These are phyloP conservation scores for Cylloceria caligata DNA, from an alignment of 2,888 invertebrate genomes.

Conservation along the genomic window DNA sequence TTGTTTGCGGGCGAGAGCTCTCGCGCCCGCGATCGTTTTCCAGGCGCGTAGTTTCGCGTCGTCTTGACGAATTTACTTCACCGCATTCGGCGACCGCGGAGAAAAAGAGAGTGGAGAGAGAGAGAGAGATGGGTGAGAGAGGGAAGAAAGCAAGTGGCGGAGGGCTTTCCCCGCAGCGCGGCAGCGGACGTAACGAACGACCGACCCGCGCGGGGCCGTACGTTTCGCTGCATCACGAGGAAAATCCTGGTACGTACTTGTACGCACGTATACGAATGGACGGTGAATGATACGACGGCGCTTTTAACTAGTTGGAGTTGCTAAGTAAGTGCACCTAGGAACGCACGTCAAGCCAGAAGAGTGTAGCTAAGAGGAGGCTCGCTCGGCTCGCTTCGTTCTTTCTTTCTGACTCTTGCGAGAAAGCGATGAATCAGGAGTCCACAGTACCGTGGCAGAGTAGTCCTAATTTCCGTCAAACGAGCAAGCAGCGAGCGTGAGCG, in stretches of 20 bases:
- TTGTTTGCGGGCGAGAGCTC: constrained; percentile 36
- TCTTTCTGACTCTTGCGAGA: constrained; percentile 66
- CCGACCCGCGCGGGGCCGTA: constrained; percentile 30
- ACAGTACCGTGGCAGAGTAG: constrained; percentile 77
- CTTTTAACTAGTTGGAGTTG: constrained; percentile 2
- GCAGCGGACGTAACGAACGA: background rate
- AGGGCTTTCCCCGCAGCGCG: constrained; percentile 34
- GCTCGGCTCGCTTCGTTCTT: constrained; percentile 21
- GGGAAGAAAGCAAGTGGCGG: constrained; percentile 14
- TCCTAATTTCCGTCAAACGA: constrained; percentile 82
- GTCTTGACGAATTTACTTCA: constrained; percentile 53
- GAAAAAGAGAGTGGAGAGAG: constrained; percentile 28
- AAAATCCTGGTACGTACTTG: constrained; percentile 27
- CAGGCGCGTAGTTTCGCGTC: constrained; percentile 20
- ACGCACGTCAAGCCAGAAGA: constrained; percentile 28
- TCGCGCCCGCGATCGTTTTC: constrained; percentile 56
- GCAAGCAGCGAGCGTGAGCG: constrained; percentile 48
- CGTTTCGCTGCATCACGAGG: constrained; percentile 26
- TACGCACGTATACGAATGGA: constrained; percentile 1
- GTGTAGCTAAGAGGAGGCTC: constrained; percentile 16
- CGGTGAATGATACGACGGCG: constrained; percentile 7
- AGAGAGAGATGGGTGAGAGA: constrained; percentile 20
- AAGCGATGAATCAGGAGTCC: constrained; percentile 76
- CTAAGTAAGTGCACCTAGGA: constrained; percentile 20
- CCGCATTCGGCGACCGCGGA: constrained; percentile 26